Percentiles rank a stretch among this genome's conserved stretches.
These are phyloP conservation scores for Amphiprion ocellaris DNA, from an alignment of 2,113 vertebrate genomes.

Conservation along the genomic window DNA sequence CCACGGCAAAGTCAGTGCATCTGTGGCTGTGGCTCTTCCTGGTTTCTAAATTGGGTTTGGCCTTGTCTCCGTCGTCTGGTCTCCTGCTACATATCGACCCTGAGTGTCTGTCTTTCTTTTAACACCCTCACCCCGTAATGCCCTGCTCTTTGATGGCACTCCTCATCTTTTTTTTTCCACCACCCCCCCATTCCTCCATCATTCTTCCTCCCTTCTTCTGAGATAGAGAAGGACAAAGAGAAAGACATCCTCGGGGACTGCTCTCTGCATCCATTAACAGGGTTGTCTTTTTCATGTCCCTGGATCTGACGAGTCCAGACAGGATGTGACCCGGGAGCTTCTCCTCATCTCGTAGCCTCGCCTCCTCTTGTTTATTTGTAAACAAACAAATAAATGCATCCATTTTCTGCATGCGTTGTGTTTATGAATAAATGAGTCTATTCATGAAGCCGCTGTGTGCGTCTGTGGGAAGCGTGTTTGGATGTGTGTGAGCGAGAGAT, in stretches of 20 bases:
- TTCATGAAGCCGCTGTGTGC: slow-evolving; percentile 21
- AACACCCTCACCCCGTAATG: neutral
- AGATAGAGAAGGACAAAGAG: slow-evolving; percentile 43
- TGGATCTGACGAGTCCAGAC: slow-evolving; percentile 61
- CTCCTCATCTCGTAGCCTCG: slow-evolving; percentile 7
- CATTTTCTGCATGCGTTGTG: slow-evolving; percentile 31
- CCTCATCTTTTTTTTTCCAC: slow-evolving; percentile 10
- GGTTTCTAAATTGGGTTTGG: slow-evolving; percentile 65
- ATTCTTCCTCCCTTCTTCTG: slow-evolving; percentile 15
- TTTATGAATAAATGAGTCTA: slow-evolving; percentile 59
- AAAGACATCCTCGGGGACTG: slow-evolving; percentile 35
- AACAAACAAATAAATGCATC: slow-evolving; percentile 62
- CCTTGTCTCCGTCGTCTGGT: slow-evolving; percentile 30
- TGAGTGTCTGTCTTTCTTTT: slow-evolving; percentile 46
- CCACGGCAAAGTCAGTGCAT: slow-evolving; percentile 59
- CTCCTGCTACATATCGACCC: slow-evolving; percentile 20
- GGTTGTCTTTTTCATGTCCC: slow-evolving; percentile 50
- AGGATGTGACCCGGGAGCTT: slow-evolving; percentile 55
- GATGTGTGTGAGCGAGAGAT: slow-evolving; percentile 37
- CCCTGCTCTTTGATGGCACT: slow-evolving; percentile 35
- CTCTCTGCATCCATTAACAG: slow-evolving; percentile 55
- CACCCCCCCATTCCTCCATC: neutral
- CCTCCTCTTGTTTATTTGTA: slow-evolving; percentile 30
- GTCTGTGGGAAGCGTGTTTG: slow-evolving; percentile 28
- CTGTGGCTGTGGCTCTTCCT: slow-evolving; percentile 42